Conservation (phyloP, 2,113 vertebrate genomes). For the Ornithorhynchus anatinus region DNA sequence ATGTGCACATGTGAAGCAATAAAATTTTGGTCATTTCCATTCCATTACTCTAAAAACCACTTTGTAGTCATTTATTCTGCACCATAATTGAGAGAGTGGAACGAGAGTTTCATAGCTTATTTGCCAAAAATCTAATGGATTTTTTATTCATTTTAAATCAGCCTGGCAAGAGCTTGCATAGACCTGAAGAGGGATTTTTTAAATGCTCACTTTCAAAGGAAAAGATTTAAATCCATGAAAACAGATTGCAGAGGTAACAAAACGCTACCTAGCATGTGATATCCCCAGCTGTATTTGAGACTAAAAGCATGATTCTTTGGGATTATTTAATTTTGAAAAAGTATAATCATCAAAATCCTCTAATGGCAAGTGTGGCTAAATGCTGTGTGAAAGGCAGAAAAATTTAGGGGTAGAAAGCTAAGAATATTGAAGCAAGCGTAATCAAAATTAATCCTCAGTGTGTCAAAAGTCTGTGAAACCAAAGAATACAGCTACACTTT, state of each 20-base stretch:
- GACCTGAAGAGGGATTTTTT: slow-evolving; percentile 30
- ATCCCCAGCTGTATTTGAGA: neutral
- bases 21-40: slow-evolving; percentile 20
- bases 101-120: slow-evolving; percentile 2
- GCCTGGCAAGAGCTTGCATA: slow-evolving; percentile 35
- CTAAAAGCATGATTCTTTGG: neutral
- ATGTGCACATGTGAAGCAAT: slow-evolving; percentile 5
- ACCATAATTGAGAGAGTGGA: slow-evolving; percentile 29
- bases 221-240: slow-evolving; percentile 31
- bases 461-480: neutral
- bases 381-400: neutral
- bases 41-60: slow-evolving; percentile 35
- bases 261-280: neutral
- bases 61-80: slow-evolving; percentile 56
- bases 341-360: neutral
- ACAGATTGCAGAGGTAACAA: slow-evolving; percentile 18
- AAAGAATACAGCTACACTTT: neutral
- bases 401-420: neutral
- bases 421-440: neutral
- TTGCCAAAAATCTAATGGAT: slow-evolving; percentile 53
- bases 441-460: slow-evolving; percentile 1
- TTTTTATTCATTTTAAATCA: slow-evolving; percentile 51
- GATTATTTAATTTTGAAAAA: slow-evolving; percentile 26
- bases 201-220: slow-evolving; percentile 51
- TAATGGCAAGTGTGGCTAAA: neutral